phyloP scores from a whole-genome alignment of 2,797 vertebrate genomes.

The Delichon dasypus region DNA sequence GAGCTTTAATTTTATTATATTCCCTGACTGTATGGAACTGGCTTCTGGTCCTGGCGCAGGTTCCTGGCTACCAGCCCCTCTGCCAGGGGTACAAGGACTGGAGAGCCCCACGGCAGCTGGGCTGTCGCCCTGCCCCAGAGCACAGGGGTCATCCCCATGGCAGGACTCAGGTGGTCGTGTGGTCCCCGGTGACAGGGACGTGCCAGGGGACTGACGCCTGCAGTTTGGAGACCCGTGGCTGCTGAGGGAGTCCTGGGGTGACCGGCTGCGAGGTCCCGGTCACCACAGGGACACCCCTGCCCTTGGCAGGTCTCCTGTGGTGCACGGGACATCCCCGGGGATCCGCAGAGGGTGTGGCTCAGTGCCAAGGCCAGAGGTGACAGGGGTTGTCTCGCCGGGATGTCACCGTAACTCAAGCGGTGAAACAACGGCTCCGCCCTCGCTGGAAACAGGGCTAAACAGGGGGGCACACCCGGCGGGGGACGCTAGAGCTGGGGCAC shows the following conservation, averaged over 20 bases:
- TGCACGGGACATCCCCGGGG: fast-evolving
- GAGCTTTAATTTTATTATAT: slow-evolving; percentile 38
- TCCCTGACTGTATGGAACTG: not conserved
- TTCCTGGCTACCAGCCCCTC: not conserved
- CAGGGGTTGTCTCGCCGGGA: not conserved
- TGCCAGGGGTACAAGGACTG: too few relatives aligned
- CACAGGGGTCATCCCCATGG: too few relatives aligned
- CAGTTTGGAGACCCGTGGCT: not conserved
- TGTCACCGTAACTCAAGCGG: not conserved
- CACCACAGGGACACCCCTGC: not conserved
- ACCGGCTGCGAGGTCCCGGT: fast-evolving
- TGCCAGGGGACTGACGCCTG: fast-evolving
- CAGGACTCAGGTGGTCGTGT: not conserved
- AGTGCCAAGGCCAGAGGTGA: not conserved
- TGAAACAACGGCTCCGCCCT: too few relatives aligned
- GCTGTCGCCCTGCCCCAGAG: not conserved
- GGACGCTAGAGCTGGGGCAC: not conserved
- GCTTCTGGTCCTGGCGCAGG: not conserved
- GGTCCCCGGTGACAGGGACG: not conserved
- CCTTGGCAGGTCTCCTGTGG: not conserved
- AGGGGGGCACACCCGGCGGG: fast-evolving
- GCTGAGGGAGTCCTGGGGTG: not conserved
- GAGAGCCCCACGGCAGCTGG: not conserved
- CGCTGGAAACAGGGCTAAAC: fast-evolving
- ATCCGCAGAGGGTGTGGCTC: not conserved